Conservation (phyloP, 2,797 vertebrate species). For the Myotis daubentonii region DNA sequence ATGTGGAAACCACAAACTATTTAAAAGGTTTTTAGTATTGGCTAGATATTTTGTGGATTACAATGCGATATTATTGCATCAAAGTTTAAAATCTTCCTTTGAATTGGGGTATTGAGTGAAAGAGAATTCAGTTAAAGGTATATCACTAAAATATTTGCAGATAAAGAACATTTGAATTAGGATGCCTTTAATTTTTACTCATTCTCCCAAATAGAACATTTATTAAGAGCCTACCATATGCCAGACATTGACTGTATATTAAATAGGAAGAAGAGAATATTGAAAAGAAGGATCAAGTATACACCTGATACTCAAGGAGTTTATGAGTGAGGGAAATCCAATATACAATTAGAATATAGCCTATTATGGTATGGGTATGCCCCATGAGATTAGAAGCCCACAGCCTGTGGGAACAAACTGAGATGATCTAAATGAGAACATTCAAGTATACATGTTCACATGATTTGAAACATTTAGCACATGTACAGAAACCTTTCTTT, state of each 20-base stretch:
- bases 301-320: neutral
- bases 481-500: neutral
- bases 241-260: neutral
- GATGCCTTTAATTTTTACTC: conserved; percentile 40
- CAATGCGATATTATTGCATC: neutral
- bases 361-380: neutral
- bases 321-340: neutral
- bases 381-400: neutral
- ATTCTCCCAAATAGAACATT: neutral
- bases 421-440: neutral
- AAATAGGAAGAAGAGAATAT: neutral
- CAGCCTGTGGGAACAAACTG: neutral
- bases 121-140: conserved; percentile 50
- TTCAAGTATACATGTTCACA: neutral
- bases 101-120: neutral
- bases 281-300: neutral
- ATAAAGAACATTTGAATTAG: conserved; percentile 19
- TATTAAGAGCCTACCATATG: conserved; percentile 13
- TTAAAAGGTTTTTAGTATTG: conserved; percentile 52
- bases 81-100: conserved; percentile 32
- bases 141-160: conserved; percentile 42
- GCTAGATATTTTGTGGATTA: conserved; percentile 1
- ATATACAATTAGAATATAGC: neutral
- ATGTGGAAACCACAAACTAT: conserved; percentile 47
- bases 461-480: neutral